Base-by-base conservation (phyloP, 2,888 invertebrate genomes). In the Cephus rjabovi region DNA sequence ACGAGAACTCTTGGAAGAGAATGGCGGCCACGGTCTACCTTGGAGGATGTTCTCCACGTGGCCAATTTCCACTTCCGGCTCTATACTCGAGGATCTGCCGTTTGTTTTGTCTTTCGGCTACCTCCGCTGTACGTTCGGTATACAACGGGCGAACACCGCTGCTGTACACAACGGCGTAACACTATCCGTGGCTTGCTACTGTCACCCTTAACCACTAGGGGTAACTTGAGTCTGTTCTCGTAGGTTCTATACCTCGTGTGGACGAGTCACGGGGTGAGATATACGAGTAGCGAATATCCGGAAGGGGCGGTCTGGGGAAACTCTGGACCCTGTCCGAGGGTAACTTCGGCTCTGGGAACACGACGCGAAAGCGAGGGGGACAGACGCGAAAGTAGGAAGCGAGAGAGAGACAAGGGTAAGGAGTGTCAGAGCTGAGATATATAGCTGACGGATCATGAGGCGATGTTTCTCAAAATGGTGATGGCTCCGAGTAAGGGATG, bases 261-360 rank as follows among this genome's bases (percentile, higher is more conserved):
- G 23, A 56, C 6, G 71, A 31, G 71, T 34, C 71, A 31, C 71
- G 9, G 71, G 71, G 31, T 4, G 79, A 84, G 86, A 88, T 86
- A 87, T 87, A 87, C 85, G 87, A 82, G 82, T 82, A 84, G 82
- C 82, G 82, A 85, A 86, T 87, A 89, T 87, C 88, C 84, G 82
- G 83, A 88, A 88, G 78, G 82, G 89, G 88, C 88, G 89, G 85
- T 85, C 84, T 84, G 78, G 34, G 56, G 23, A 56, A 76, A 82
- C 80, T 80, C 81, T 84, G 86, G 86, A 87, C 84, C 77, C 68
- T 82, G 86, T 86, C 84, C 86, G 83, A 83, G 77, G 76, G 75
- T 37, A 34, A 56, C 56, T 9, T 56, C 56, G 56, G 23, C 23
- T 56, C 56, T 23, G 56, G 23, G 15, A 56, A 56, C 56, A 56